phyloP scores from a whole-genome alignment of 2,888 invertebrate species.

The Byasa hedistus region DNA sequence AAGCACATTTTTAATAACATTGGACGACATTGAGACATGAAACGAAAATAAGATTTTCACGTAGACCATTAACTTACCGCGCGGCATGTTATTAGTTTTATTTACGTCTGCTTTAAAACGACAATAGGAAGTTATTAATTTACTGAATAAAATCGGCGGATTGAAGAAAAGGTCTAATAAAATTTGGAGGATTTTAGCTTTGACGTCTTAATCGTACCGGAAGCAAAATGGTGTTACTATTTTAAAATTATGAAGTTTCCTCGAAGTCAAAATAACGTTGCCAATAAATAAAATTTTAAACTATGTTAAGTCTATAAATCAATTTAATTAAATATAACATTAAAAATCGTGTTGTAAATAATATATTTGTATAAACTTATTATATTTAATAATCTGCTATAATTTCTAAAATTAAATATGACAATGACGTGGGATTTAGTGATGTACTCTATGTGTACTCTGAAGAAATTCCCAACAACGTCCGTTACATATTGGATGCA shows the following conservation, averaged over 20 bases:
- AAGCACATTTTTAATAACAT: slow-evolving; percentile 70
- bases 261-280: not conserved
- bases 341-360: no score
- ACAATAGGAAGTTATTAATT: slow-evolving; percentile 12
- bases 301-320: not conserved
- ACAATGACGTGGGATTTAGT: no score
- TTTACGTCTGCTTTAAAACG: slow-evolving; percentile 7
- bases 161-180: slow-evolving; percentile 44
- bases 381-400: no score
- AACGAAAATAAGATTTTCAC: slow-evolving; percentile 39
- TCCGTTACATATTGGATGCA: no score
- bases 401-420: no score
- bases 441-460: no score
- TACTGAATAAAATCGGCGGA: slow-evolving; percentile 23
- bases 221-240: slow-evolving; percentile 34
- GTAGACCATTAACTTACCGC: slow-evolving; percentile 56
- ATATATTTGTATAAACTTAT: no score
- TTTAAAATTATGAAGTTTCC: not conserved
- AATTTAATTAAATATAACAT: no score
- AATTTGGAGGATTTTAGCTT: slow-evolving; percentile 69
- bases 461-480: no score
- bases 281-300: not conserved
- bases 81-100: slow-evolving; percentile 61
- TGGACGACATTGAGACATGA: slow-evolving; percentile 61
- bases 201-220: slow-evolving; percentile 51